Evolutionary conservation across 1,140 invertebrate genomes (phyloP).

Genomic region (Bombyx mori): DNA sequence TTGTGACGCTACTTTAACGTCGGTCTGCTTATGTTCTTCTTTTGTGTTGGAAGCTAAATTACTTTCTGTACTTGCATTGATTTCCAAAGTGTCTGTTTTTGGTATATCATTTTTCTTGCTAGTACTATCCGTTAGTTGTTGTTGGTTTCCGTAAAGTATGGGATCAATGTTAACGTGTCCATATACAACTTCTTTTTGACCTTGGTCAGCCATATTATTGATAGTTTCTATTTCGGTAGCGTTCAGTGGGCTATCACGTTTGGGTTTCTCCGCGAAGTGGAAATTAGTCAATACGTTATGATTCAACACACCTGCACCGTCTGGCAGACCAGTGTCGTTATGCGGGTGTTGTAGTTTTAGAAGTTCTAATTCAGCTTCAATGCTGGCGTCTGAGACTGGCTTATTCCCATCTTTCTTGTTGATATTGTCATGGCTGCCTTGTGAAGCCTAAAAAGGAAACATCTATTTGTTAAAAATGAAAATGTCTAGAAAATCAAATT

Average conservation of each 20-base stretch:
- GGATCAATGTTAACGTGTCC: slow-evolving; percentile 61
- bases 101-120: slow-evolving; percentile 5
- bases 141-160: slow-evolving; percentile 38
- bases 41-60: slow-evolving; percentile 13
- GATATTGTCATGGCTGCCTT: slow-evolving; percentile 32
- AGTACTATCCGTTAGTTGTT: slow-evolving; percentile 23
- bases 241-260: slow-evolving; percentile 52
- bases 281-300: slow-evolving; percentile 47
- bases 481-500: neutral
- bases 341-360: slow-evolving; percentile 46
- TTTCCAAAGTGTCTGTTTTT: neutral
- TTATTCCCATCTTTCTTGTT: slow-evolving; percentile 47
- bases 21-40: slow-evolving; percentile 7
- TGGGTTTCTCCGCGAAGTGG: slow-evolving; percentile 52
- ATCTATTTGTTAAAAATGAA: too few species aligned
- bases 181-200: slow-evolving; percentile 59
- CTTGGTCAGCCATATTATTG: slow-evolving; percentile 33
- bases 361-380: slow-evolving; percentile 61
- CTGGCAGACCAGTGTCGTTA: slow-evolving; percentile 29
- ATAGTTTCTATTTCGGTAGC: slow-evolving; percentile 30
- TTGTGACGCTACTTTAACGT: neutral
- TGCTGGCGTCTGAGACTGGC: slow-evolving; percentile 30
- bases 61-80: slow-evolving; percentile 9
- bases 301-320: slow-evolving; percentile 25
- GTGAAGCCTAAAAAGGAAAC: slow-evolving; percentile 41